phyloP scores from a whole-genome alignment of 2,888 invertebrate species.

The Mimachlamys varia region DNA sequence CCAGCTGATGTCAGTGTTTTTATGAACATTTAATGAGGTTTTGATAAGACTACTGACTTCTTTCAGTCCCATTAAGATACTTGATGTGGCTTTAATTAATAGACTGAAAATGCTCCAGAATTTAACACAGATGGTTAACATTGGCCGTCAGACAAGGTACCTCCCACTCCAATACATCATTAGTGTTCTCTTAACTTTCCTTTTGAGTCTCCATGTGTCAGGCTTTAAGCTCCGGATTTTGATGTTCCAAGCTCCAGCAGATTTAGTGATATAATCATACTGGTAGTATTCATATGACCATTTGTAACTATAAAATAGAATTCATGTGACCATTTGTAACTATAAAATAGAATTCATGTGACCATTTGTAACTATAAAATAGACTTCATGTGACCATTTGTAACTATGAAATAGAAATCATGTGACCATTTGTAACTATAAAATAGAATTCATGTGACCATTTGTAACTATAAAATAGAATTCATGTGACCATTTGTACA shows the following conservation, averaged over 20 bases:
- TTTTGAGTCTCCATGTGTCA: not conserved
- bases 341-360: too few relatives aligned
- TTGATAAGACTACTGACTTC: conserved; percentile 24
- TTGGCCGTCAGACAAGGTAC: not conserved
- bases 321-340: too few relatives aligned
- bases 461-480: too few relatives aligned
- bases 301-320: too few relatives aligned
- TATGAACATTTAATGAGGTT: conserved; percentile 23
- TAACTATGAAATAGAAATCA: too few relatives aligned
- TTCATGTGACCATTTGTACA: too few relatives aligned
- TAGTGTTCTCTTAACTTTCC: not conserved
- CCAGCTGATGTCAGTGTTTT: not conserved
- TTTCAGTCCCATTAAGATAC: not conserved
- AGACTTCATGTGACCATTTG: too few relatives aligned
- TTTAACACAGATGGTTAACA: conserved; percentile 14
- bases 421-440: too few relatives aligned
- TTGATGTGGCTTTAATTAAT: conserved; percentile 34
- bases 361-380: too few relatives aligned
- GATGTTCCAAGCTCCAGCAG: not conserved
- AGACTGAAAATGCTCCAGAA: conserved; percentile 17
- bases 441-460: too few relatives aligned
- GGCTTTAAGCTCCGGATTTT: not conserved
- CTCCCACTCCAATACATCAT: not conserved
- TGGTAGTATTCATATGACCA: too few relatives aligned
- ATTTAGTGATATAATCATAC: too few relatives aligned